A percentile compares a stretch with the other conserved stretches of the same genome.
Conservation (phyloP, 2,797 vertebrate species). For the Chelon labrosus region DNA sequence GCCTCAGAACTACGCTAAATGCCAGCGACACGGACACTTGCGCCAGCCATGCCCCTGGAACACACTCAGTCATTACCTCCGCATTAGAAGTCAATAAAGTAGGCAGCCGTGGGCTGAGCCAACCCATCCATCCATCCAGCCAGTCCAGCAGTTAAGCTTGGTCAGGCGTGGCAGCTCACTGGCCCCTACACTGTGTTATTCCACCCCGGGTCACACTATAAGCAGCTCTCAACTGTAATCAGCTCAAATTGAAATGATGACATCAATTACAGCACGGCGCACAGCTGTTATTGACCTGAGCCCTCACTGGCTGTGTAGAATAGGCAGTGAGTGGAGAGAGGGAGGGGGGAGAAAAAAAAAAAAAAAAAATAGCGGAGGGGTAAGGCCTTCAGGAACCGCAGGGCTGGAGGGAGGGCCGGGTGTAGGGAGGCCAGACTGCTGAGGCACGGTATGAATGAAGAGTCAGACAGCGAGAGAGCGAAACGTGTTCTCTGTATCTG, state of each 20-base stretch:
- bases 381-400: constrained; percentile 51
- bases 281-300: constrained; percentile 83
- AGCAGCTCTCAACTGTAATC: constrained; percentile 85
- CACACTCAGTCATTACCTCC: constrained; percentile 73
- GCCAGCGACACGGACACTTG: constrained; percentile 60
- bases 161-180: constrained; percentile 71
- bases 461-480: constrained; percentile 47
- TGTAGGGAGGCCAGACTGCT: constrained; percentile 60
- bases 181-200: constrained; percentile 71
- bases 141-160: constrained; percentile 61
- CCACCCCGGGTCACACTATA: constrained; percentile 75
- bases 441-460: constrained; percentile 71
- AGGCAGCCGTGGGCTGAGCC: constrained; percentile 63
- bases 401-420: constrained; percentile 63
- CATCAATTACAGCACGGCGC: constrained; percentile 85
- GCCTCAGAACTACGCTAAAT: constrained; percentile 57
- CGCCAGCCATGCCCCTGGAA: constrained; percentile 62
- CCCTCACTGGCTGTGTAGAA: constrained; percentile 60
- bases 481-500: constrained; percentile 72
- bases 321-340: constrained; percentile 17
- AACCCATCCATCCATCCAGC: constrained; percentile 63
- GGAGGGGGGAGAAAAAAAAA: not conserved
- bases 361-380: not conserved
- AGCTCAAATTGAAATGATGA: constrained; percentile 88
- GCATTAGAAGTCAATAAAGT: constrained; percentile 74